Base-by-base conservation (phyloP, 2,888 invertebrate species). In the Pyralis farinalis region DNA sequence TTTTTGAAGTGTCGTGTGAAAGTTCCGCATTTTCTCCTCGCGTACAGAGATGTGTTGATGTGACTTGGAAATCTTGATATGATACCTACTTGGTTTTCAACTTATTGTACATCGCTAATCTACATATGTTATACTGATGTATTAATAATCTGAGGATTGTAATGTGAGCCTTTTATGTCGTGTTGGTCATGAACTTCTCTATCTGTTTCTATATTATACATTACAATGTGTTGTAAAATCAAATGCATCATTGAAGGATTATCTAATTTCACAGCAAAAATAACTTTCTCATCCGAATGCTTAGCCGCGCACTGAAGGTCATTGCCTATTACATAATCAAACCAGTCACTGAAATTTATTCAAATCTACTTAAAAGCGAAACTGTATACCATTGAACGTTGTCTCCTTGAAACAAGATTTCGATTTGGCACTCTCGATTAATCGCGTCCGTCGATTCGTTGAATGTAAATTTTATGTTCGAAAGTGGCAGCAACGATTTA, bases 271-370 rank as follows among this genome's bases (percentile, higher is more conserved):
- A 10, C 12, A 36, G 28, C 28, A 28, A 36, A 30, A 55, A 58
- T 52, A 50, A 63, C 65, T 71, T 71, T 70, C 66, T 53, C 65
- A 61, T 54, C 56, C 51, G 33, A 57, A 57, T 52, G 43, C 55
- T 57, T 51, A 44, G 44, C 53, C 52, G 50, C 48, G 42, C 55
- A 56, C 53, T 43, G 58, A 74, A 73, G 75, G 72, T 68, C 71
- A 73, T 63, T 67, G 65, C 61, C 58, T 58, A 48, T 58, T 57
- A 50, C 46, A 55, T 49, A 54, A 55, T 47, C 43, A 33, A 51
- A 48, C 51, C 52, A 47, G 45, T 46, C 43, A 37, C 42, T 44
- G 40, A 45, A 56, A 52, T 53, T 47, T 49, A 50, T 49, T 58
- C 50, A 51, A 42, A 57, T 49, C 46, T 46, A 44, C 37, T 49